These are phyloP conservation scores for Steinernema carpocapsae DNA, from an alignment of 2,888 invertebrate species.

Conservation along the genomic window DNA sequence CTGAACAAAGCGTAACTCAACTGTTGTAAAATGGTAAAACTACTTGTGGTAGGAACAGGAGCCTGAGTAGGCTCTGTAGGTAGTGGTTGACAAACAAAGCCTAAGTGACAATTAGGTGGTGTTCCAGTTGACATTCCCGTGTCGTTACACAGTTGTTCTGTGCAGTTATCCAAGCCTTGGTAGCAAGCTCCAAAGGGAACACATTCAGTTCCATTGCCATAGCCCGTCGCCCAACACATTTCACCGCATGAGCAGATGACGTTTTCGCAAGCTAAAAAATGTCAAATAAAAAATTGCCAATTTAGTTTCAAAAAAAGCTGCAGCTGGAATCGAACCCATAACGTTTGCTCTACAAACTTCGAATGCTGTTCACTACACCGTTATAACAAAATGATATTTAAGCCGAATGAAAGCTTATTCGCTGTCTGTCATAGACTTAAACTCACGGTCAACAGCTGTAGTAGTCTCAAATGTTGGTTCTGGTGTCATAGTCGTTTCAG, in stretches of 20 bases:
- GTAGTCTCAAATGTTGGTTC: background rate
- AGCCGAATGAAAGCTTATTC: no score
- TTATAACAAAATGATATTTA: no score
- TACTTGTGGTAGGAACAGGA: background rate
- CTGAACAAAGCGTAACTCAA: background rate
- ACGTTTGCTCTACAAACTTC: no score
- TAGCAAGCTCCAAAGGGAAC: background rate
- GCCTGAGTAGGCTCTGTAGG: background rate
- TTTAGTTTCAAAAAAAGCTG: no score
- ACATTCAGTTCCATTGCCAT: constrained; percentile 8
- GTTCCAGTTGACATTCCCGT: background rate
- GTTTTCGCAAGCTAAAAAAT: constrained; percentile 1
- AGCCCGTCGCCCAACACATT: background rate
- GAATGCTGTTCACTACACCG: no score
- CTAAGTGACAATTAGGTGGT: background rate
- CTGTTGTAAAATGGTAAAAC: background rate
- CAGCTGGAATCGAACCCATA: no score
- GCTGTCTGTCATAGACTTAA: no score
- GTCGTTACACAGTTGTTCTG: background rate
- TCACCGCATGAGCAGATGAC: background rate
- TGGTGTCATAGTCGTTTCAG: background rate
- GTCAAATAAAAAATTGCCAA: background rate
- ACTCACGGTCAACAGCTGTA: background rate
- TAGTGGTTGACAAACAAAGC: background rate
- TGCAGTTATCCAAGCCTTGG: background rate